Evolutionary conservation across 1,140 invertebrate genomes (phyloP).

Genomic region (Cyphomyrmex costatus): DNA sequence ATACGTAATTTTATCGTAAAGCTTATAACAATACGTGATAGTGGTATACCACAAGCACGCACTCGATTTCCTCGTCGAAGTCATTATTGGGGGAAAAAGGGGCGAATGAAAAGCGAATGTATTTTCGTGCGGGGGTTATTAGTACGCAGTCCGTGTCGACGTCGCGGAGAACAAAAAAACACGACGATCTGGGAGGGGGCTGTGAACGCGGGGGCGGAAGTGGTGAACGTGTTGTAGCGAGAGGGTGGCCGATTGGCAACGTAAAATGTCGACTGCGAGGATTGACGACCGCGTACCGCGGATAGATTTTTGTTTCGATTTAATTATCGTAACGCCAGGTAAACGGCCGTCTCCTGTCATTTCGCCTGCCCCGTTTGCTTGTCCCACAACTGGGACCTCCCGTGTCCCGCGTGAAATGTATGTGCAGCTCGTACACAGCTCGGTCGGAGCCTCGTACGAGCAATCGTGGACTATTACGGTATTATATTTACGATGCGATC

Average conservation of each 20-base stretch:
- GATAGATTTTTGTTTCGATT: conserved; percentile 81
- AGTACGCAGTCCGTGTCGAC: conserved; percentile 62
- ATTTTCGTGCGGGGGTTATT: conserved; percentile 71
- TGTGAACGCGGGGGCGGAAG: conserved; percentile 19
- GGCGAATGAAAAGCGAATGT: conserved; percentile 63
- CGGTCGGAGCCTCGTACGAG: conserved; percentile 34
- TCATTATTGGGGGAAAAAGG: conserved; percentile 60
- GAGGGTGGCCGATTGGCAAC: conserved; percentile 51
- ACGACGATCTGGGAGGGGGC: conserved; percentile 55
- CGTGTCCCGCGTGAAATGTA: conserved; percentile 54
- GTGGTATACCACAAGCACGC: neutral
- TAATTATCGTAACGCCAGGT: conserved; percentile 79
- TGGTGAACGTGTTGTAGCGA: conserved; percentile 51
- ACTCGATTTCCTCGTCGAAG: conserved; percentile 29
- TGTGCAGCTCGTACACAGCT: conserved; percentile 3
- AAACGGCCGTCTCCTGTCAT: conserved; percentile 71
- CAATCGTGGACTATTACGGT: conserved; percentile 69
- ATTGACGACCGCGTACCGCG: conserved; percentile 75
- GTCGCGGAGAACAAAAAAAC: conserved; percentile 67
- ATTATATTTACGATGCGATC: conserved; percentile 79
- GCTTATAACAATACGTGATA: conserved; percentile 1
- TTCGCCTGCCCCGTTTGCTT: conserved; percentile 51
- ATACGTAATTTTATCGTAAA: conserved; percentile 23
- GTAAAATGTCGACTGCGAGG: conserved; percentile 71
- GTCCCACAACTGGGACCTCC: conserved; percentile 27